These are phyloP conservation scores for Eupristina koningsbergeri DNA, from an alignment of 1,140 invertebrate species.

Conservation along the genomic window DNA sequence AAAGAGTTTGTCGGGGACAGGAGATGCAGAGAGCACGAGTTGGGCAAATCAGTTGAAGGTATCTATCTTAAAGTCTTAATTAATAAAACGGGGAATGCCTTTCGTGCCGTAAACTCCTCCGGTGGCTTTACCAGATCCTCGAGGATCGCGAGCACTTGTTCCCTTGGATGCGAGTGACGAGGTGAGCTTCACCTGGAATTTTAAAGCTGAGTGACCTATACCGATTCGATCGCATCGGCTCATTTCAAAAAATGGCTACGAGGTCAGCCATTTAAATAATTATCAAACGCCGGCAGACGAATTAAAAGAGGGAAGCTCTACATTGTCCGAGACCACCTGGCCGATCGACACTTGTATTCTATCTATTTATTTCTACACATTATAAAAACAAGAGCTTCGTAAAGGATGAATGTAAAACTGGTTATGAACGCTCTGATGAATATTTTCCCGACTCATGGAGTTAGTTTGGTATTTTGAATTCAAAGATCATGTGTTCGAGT, in stretches of 20 bases:
- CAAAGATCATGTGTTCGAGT: too few relatives aligned
- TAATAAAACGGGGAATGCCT: background rate
- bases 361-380: background rate
- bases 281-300: conserved; percentile 44
- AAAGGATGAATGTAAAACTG: background rate
- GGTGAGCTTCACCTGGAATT: background rate
- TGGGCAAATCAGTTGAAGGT: background rate
- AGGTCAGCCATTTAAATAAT: conserved; percentile 56
- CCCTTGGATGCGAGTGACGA: too few relatives aligned
- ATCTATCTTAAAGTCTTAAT: background rate
- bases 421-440: too few relatives aligned
- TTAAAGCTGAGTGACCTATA: conserved; percentile 9
- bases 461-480: too few relatives aligned
- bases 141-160: background rate
- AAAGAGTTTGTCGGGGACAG: too few relatives aligned
- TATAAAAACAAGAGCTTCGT: background rate
- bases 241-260: conserved; percentile 63
- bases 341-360: conserved; percentile 24
- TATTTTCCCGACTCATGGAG: too few relatives aligned
- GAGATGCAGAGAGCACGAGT: background rate
- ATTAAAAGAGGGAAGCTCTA: conserved; percentile 54
- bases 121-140: too few relatives aligned
- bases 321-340: conserved; percentile 52
- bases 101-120: background rate
- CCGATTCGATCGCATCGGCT: conserved; percentile 51